Percentiles rank a stretch among this genome's conserved stretches.
phyloP scores from a whole-genome alignment of 2,113 vertebrate genomes.

The rabbit (Oryctolagus cuniculus) region mOryCun1.1 NC_091450.1:28962501-28963000 shows the following conservation, averaged over 20 bases:
- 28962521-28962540: neutral
- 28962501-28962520: no score
- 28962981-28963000: constrained; percentile 8
- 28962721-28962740: neutral
- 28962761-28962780: neutral
- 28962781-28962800: neutral
- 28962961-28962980: neutral
- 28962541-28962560: neutral
- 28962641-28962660: neutral
- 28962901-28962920: neutral
- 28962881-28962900: neutral
- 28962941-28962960: neutral
- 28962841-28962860: constrained; percentile 35
- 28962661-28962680: neutral
- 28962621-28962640: no score
- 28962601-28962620: neutral
- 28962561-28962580: neutral
- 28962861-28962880: neutral
- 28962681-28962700: neutral
- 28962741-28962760: neutral
- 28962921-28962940: neutral
- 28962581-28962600: neutral
- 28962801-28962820: neutral
- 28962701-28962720: neutral
- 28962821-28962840: neutral